Conservation (phyloP, 1,140 invertebrate species). For the Physella acuta region DNA sequence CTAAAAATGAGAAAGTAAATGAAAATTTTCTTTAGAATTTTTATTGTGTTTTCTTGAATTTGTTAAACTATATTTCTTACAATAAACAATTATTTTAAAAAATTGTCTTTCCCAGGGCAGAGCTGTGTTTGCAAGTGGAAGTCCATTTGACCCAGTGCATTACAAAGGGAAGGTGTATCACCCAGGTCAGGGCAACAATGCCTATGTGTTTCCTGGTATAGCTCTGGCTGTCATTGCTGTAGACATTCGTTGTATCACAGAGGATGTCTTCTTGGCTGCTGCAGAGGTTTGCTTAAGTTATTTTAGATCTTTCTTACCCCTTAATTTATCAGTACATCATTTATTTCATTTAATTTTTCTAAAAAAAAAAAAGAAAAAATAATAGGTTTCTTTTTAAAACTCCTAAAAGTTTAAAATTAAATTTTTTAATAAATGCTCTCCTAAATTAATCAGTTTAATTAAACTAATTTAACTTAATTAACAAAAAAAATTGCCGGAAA, state of each 20-base stretch:
- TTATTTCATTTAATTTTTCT: no score
- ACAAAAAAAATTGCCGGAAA: no score
- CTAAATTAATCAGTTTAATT: no score
- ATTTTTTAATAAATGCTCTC: no score
- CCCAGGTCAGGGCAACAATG: slow-evolving; percentile 61
- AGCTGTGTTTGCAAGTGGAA: slow-evolving; percentile 59
- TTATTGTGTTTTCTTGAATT: no score
- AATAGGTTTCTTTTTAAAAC: not conserved
- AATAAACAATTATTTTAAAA: no score
- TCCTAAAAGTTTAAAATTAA: no score
- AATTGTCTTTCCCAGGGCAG: slow-evolving; percentile 51
- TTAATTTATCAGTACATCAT: not conserved
- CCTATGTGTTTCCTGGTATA: slow-evolving; percentile 61
- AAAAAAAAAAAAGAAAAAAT: no score
- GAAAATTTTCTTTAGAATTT: no score
- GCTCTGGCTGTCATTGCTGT: slow-evolving; percentile 54
- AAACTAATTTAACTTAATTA: no score
- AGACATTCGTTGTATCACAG: slow-evolving; percentile 53
- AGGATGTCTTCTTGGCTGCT: slow-evolving; percentile 55
- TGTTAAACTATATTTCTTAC: no score
- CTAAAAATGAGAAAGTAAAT: no score
- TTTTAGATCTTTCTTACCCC: not conserved
- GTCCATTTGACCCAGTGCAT: slow-evolving; percentile 55
- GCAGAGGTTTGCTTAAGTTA: slow-evolving; percentile 56
- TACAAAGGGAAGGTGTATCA: slow-evolving; percentile 45